phyloP scores from a whole-genome alignment of 2,888 invertebrate genomes.

The Ornithoptera alexandrae region DNA sequence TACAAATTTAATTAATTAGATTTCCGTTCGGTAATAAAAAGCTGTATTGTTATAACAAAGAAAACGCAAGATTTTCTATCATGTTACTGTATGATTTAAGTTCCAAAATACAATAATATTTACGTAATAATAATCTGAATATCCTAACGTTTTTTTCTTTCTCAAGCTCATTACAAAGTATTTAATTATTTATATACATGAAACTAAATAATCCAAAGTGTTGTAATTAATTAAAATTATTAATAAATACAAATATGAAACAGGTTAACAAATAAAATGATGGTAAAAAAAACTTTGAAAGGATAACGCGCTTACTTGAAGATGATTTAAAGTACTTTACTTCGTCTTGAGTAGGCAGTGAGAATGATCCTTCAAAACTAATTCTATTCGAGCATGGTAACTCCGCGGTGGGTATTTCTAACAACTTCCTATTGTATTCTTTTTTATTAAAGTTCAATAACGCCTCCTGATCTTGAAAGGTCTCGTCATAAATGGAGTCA shows the following conservation, averaged over 20 bases:
- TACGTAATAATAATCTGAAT: neutral
- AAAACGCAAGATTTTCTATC: neutral
- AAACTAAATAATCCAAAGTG: neutral
- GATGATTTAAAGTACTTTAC: conserved; percentile 70
- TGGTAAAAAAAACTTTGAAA: neutral
- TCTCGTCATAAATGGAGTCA: conserved; percentile 63
- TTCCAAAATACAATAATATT: neutral
- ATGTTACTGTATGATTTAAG: neutral
- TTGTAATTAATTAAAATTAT: neutral
- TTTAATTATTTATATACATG: neutral
- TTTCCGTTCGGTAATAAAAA: conserved; percentile 9
- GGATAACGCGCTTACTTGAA: conserved; percentile 41
- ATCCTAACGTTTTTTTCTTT: neutral
- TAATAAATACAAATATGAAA: neutral
- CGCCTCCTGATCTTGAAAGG: conserved; percentile 68
- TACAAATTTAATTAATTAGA: neutral
- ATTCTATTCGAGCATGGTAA: conserved; percentile 66
- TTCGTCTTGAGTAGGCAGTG: conserved; percentile 72
- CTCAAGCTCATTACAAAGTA: neutral
- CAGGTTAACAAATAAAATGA: neutral
- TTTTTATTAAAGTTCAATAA: conserved; percentile 53
- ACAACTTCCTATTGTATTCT: conserved; percentile 59
- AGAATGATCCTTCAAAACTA: conserved; percentile 61
- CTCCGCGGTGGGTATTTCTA: conserved; percentile 64
- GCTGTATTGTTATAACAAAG: neutral